Evolutionary conservation across 2,888 invertebrate species (phyloP).

Genomic region (Lochmaea crataegi): DNA sequence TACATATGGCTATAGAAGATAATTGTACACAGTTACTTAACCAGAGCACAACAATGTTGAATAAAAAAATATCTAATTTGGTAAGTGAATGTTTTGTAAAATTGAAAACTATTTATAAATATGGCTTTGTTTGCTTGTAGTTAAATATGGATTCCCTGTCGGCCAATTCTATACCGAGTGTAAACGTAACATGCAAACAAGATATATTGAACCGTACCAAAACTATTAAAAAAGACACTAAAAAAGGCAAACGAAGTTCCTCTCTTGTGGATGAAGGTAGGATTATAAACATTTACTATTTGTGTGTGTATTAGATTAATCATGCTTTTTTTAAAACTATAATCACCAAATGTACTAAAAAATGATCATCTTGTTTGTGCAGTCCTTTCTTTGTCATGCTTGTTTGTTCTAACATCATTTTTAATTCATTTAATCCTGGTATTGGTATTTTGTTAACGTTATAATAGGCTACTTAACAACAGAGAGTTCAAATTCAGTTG

Average conservation of each 20-base stretch:
- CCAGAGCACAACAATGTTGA: not conserved
- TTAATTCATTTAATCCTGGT: constrained; percentile 42
- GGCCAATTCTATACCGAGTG: not conserved
- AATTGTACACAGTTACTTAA: not conserved
- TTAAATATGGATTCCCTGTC: not conserved
- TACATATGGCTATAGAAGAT: not conserved
- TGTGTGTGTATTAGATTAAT: not conserved
- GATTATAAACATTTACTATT: constrained; percentile 11
- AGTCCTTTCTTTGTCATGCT: not conserved
- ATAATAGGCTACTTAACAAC: constrained; percentile 59
- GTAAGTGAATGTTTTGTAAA: not conserved
- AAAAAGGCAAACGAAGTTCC: constrained; percentile 38
- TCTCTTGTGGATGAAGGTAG: constrained; percentile 46
- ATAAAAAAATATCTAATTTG: not conserved
- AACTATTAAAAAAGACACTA: constrained; percentile 32
- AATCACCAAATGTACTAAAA: not conserved
- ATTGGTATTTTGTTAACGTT: constrained; percentile 37
- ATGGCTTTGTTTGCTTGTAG: not conserved
- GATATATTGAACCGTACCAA: constrained; percentile 5
- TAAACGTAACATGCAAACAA: constrained; percentile 7
- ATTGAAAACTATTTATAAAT: not conserved
- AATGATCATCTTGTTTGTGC: constrained; percentile 9
- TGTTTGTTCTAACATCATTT: constrained; percentile 29
- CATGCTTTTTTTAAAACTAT: not conserved
- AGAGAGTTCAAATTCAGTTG: constrained; percentile 53